phyloP scores from a whole-genome alignment of 2,888 invertebrate species.

The Dicranocentrus wangi region DNA sequence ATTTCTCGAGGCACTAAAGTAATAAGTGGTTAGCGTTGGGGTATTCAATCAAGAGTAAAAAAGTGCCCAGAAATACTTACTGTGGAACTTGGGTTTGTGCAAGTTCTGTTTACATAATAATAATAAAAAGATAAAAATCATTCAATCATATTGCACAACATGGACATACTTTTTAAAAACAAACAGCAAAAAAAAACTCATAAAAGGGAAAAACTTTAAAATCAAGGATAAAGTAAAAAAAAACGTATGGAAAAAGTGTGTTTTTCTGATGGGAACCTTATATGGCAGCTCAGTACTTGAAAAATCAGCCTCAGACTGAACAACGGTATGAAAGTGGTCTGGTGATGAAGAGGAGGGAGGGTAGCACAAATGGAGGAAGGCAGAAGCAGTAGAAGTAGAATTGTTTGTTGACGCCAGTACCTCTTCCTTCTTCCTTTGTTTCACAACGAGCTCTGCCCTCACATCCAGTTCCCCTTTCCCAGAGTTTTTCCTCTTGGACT shows the following conservation, averaged over 20 bases:
- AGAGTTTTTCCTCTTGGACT: slow-evolving; percentile 86
- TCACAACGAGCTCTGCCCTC: slow-evolving; percentile 75
- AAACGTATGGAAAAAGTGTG: slow-evolving; percentile 38
- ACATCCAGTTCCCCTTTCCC: slow-evolving; percentile 76
- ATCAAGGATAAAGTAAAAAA: slow-evolving; percentile 41
- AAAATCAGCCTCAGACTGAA: slow-evolving; percentile 59
- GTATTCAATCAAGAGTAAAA: slow-evolving; percentile 13
- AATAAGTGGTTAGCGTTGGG: slow-evolving; percentile 1
- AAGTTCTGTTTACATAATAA: background rate
- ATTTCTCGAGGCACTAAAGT: slow-evolving; percentile 21
- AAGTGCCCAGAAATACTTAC: too few relatives aligned
- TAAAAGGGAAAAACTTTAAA: slow-evolving; percentile 29
- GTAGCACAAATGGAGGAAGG: slow-evolving; percentile 56
- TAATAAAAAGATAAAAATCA: background rate
- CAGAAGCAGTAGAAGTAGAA: slow-evolving; percentile 49
- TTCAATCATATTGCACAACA: slow-evolving; percentile 29
- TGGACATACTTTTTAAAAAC: background rate
- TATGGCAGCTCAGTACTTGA: slow-evolving; percentile 66
- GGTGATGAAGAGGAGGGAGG: slow-evolving; percentile 50
- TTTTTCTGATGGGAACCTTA: slow-evolving; percentile 63
- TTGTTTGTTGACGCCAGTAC: slow-evolving; percentile 71
- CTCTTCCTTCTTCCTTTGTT: slow-evolving; percentile 76
- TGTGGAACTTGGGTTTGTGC: too few relatives aligned
- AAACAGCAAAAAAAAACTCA: slow-evolving; percentile 12
- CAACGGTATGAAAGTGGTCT: slow-evolving; percentile 48